Conservation (phyloP, 2,113 vertebrate genomes). For the Scomber colias region DNA sequence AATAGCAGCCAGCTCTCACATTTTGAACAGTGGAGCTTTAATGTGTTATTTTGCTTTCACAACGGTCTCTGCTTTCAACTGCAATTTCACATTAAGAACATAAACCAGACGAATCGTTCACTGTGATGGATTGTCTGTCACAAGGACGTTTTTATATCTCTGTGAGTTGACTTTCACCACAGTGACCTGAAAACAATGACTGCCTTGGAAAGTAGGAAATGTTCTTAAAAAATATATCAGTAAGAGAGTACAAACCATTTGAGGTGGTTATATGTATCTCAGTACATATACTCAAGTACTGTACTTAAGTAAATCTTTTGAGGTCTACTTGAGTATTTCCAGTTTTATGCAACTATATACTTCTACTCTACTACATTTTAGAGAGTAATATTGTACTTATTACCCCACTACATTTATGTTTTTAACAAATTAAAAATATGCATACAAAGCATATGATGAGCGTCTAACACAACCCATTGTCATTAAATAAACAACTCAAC, state of each 20-base stretch:
- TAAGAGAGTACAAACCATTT: neutral
- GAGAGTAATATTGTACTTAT: too few relatives aligned
- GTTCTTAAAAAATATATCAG: neutral
- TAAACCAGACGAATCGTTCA: neutral
- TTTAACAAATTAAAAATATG: too few relatives aligned
- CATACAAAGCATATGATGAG: too few relatives aligned
- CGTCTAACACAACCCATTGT: too few relatives aligned
- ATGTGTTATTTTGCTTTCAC: neutral
- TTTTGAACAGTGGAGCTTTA: neutral
- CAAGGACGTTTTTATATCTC: constrained; percentile 1
- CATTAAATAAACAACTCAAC: too few relatives aligned
- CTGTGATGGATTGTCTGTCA: neutral
- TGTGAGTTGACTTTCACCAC: neutral
- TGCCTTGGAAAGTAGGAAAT: neutral
- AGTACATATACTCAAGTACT: too few relatives aligned
- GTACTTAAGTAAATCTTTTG: too few relatives aligned
- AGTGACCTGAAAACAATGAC: constrained; percentile 2
- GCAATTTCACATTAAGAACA: neutral
- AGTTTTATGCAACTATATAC: too few relatives aligned
- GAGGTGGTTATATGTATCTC: neutral
- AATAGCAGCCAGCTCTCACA: neutral
- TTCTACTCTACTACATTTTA: too few relatives aligned
- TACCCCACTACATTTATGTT: too few relatives aligned
- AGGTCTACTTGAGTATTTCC: too few relatives aligned
- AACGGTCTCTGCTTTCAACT: neutral